phyloP scores from a whole-genome alignment of 1,140 invertebrate genomes.

The Globodera ellingtonae region DNA sequence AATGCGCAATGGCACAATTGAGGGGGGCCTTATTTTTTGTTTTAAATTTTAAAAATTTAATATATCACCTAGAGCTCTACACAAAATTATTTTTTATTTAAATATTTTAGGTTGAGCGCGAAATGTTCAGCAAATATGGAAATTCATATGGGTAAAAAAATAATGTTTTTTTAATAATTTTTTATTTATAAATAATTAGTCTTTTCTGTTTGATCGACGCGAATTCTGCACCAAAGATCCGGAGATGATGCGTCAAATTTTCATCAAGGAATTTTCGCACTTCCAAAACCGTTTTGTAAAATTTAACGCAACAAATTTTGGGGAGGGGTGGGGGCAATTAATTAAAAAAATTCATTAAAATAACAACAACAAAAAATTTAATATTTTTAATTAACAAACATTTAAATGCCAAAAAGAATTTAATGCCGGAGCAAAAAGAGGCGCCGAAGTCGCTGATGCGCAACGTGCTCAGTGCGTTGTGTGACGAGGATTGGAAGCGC shows the following conservation, averaged over 20 bases:
- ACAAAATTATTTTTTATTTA: too few species aligned
- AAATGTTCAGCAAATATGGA: constrained; percentile 21
- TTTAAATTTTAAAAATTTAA: too few species aligned
- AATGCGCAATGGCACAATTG: not conserved
- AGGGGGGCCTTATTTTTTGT: not conserved
- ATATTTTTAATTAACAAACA: not conserved
- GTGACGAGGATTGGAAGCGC: constrained; percentile 38
- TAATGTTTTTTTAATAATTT: not conserved
- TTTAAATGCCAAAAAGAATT: not conserved
- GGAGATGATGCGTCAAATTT: constrained; percentile 26
- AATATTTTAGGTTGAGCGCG: not conserved
- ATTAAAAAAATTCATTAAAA: not conserved
- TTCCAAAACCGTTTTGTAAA: constrained; percentile 34
- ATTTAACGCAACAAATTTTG: not conserved
- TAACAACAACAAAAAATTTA: not conserved
- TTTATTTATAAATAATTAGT: not conserved
- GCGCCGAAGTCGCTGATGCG: not conserved
- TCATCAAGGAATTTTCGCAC: constrained; percentile 33
- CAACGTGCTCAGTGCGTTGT: constrained; percentile 28
- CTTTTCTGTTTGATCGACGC: constrained; percentile 17
- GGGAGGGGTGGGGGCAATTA: not conserved
- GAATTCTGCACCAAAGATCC: constrained; percentile 29
- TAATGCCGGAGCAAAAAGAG: not conserved
- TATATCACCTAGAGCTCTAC: too few species aligned
- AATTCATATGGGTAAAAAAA: constrained; percentile 22